Conservation (phyloP, 2,797 vertebrate species). For the Aotus griseimembra region DNA sequence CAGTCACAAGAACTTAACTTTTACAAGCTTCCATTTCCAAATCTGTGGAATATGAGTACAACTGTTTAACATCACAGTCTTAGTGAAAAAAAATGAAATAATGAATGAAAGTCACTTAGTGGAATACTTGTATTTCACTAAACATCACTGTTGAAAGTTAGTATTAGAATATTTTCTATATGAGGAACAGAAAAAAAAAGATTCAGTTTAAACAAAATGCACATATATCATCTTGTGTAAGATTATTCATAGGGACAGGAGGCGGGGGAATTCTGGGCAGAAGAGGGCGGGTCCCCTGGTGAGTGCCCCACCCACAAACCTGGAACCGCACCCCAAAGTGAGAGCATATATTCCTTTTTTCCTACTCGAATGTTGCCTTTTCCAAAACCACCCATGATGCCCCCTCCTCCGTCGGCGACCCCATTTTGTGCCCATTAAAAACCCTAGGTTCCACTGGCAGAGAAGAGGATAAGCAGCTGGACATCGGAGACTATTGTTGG, state of each 20-base stretch:
- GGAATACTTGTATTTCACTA: neutral
- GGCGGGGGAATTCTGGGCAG: neutral
- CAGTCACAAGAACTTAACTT: neutral
- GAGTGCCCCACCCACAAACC: neutral
- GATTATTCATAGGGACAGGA: neutral
- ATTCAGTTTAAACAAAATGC: neutral
- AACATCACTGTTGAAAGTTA: neutral
- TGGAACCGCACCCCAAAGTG: neutral
- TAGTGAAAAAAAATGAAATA: neutral
- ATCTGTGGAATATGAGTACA: neutral
- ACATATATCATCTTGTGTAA: neutral
- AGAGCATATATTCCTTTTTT: neutral
- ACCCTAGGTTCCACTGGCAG: neutral
- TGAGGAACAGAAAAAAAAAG: neutral
- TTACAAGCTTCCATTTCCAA: neutral
- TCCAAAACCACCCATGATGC: neutral
- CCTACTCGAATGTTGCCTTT: neutral
- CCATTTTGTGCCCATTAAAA: neutral
- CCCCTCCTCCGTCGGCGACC: accelerated
- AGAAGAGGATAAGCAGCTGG: neutral
- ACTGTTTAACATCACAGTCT: neutral
- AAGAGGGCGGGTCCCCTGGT: neutral
- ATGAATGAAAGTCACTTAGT: neutral
- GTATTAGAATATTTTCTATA: neutral
- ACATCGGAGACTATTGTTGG: neutral